Evolutionary conservation across 2,888 invertebrate genomes (phyloP).

Genomic region (Cantharis rustica): DNA sequence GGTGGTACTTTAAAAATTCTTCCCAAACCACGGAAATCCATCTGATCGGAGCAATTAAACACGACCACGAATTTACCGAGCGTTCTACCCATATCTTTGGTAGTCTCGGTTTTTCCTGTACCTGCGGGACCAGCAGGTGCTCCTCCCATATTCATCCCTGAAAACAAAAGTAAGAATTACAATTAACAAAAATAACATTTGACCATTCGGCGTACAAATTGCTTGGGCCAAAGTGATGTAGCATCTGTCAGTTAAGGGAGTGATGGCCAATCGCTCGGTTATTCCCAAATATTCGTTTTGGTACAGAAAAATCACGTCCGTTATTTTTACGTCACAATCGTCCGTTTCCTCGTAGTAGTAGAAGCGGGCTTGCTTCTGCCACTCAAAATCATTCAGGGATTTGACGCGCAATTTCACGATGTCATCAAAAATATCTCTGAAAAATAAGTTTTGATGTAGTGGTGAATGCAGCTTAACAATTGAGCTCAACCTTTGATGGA

Average conservation of each 20-base stretch:
- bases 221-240: conserved; percentile 90
- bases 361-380: conserved; percentile 88
- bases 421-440: conserved; percentile 84
- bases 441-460: background rate
- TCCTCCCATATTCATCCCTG: conserved; percentile 86
- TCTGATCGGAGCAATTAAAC: conserved; percentile 92
- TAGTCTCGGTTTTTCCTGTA: conserved; percentile 91
- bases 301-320: conserved; percentile 83
- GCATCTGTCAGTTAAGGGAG: conserved; percentile 89
- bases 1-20: conserved; percentile 65
- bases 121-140: conserved; percentile 94
- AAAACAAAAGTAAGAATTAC: background rate
- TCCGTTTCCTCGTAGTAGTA: conserved; percentile 82
- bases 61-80: conserved; percentile 90
- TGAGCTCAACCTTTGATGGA: conserved; percentile 69
- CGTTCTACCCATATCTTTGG: conserved; percentile 89
- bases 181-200: background rate
- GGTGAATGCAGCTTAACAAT: too few relatives aligned
- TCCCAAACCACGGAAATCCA: conserved; percentile 85
- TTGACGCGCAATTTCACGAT: conserved; percentile 72
- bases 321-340: conserved; percentile 75
- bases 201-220: conserved; percentile 60
- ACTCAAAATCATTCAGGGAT: conserved; percentile 77
- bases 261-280: conserved; percentile 85
- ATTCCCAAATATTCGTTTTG: conserved; percentile 90